phyloP scores from a whole-genome alignment of 2,888 invertebrate species.

The Apantesis nais region DNA sequence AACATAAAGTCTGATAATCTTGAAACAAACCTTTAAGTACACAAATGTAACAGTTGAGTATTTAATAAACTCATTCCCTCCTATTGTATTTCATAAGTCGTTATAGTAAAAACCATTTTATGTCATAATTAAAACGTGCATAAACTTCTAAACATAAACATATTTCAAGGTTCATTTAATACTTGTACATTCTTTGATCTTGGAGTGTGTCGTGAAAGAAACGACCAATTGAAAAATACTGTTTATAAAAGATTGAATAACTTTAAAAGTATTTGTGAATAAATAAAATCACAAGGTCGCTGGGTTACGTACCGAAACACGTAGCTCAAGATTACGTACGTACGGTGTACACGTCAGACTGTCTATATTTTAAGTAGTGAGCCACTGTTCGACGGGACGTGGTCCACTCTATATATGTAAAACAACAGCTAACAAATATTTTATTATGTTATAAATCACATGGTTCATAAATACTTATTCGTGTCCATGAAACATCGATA shows the following conservation, averaged over 20 bases:
- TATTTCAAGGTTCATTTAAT: slow-evolving; percentile 22
- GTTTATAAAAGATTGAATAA: slow-evolving; percentile 22
- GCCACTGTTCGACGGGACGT: slow-evolving; percentile 22
- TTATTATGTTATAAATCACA: slow-evolving; percentile 14
- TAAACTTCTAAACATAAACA: slow-evolving; percentile 22
- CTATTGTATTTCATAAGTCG: slow-evolving; percentile 2
- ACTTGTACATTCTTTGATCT: slow-evolving; percentile 31
- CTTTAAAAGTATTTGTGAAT: slow-evolving; percentile 29
- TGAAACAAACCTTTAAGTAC: background rate
- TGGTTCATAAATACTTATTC: slow-evolving; percentile 4
- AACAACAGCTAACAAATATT: slow-evolving; percentile 7
- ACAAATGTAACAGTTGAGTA: background rate
- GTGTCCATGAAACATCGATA: slow-evolving; percentile 2
- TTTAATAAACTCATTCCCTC: background rate
- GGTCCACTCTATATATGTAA: slow-evolving; percentile 6
- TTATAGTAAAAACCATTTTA: slow-evolving; percentile 11
- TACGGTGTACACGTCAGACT: slow-evolving; percentile 33
- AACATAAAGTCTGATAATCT: background rate
- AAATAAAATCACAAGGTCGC: slow-evolving; percentile 38
- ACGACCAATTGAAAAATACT: slow-evolving; percentile 10
- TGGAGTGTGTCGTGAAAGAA: slow-evolving; percentile 19
- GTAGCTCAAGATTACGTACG: slow-evolving; percentile 39
- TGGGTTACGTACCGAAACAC: slow-evolving; percentile 37
- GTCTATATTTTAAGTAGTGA: slow-evolving; percentile 34
- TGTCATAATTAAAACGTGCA: slow-evolving; percentile 22